Conservation (phyloP, 35 echinoderm and acorn worm species). For the Holothuria glaberrima region DNA sequence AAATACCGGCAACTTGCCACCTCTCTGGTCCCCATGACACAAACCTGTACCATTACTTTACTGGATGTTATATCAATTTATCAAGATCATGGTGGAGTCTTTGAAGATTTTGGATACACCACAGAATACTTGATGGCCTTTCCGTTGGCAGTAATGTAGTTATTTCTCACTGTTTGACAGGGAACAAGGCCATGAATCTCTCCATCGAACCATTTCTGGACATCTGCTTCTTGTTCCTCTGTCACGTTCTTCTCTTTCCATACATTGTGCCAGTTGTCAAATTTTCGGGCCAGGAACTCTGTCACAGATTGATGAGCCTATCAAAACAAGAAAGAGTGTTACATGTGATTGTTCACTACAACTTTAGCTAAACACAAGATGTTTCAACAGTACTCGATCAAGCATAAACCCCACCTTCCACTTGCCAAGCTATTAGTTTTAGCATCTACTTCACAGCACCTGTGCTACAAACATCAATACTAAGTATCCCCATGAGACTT, state of each 20-base stretch:
- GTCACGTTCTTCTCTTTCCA: slow-evolving; percentile 82
- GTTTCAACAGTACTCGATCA: too few species aligned
- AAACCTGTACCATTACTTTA: neutral
- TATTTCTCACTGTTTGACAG: slow-evolving; percentile 65
- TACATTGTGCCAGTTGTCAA: slow-evolving; percentile 73
- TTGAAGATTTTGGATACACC: slow-evolving; percentile 57
- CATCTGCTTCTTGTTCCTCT: slow-evolving; percentile 60
- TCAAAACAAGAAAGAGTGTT: neutral
- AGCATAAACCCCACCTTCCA: too few species aligned
- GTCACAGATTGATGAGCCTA: slow-evolving; percentile 86
- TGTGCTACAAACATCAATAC: too few species aligned
- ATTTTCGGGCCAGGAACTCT: slow-evolving; percentile 67
- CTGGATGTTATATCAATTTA: neutral
- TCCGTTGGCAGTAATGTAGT: slow-evolving; percentile 72
- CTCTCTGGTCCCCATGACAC: too few species aligned
- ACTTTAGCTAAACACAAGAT: neutral
- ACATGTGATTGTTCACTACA: too few species aligned
- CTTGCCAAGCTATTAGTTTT: too few species aligned
- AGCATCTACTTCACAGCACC: too few species aligned
- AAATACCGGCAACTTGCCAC: too few species aligned
- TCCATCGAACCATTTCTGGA: slow-evolving; percentile 94
- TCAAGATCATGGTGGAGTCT: neutral
- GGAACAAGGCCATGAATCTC: slow-evolving; percentile 78
- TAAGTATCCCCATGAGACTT: too few species aligned
- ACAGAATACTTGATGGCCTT: slow-evolving; percentile 78